These are phyloP conservation scores for Cyphomyrmex costatus DNA, from an alignment of 1,140 invertebrate species.

Conservation along the genomic window DNA sequence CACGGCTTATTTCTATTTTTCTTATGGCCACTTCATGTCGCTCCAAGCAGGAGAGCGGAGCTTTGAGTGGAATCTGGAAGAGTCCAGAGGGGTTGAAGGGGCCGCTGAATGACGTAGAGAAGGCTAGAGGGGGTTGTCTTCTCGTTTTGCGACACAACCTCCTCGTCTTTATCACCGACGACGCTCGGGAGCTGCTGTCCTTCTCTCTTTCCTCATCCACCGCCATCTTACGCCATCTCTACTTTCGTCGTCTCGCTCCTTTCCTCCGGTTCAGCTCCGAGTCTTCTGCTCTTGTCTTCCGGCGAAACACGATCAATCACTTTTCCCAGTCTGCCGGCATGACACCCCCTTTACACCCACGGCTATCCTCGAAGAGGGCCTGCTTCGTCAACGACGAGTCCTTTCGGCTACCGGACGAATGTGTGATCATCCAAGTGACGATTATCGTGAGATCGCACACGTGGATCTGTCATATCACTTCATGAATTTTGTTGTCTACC, in stretches of 20 bases:
- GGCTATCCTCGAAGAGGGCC: constrained; percentile 79
- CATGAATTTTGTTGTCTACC: constrained; percentile 44
- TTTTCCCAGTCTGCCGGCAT: constrained; percentile 84
- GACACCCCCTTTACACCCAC: constrained; percentile 85
- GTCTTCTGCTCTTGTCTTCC: constrained; percentile 82
- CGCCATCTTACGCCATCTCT: constrained; percentile 63
- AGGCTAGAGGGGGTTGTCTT: constrained; percentile 76
- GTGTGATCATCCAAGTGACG: constrained; percentile 70
- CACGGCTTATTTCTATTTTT: constrained; percentile 82
- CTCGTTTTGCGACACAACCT: constrained; percentile 81
- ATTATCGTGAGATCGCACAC: constrained; percentile 72
- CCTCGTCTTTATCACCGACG: constrained; percentile 83
- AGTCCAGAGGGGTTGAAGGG: constrained; percentile 68
- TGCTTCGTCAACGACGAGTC: constrained; percentile 75
- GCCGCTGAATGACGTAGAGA: constrained; percentile 77
- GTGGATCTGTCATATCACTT: constrained; percentile 50
- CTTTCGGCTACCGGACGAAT: constrained; percentile 61
- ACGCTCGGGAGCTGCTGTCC: constrained; percentile 72
- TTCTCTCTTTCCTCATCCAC: constrained; percentile 55
- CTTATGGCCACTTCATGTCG: constrained; percentile 78
- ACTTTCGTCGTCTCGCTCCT: constrained; percentile 74
- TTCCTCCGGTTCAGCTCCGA: constrained; percentile 64
- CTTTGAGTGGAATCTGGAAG: constrained; percentile 80
- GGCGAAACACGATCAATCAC: constrained; percentile 87
- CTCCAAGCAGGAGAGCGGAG: constrained; percentile 66